A percentile compares a stretch with the other conserved stretches of the same genome.
phyloP scores from a whole-genome alignment of 2,113 vertebrate species.

The Ceratotherium simum region DNA sequence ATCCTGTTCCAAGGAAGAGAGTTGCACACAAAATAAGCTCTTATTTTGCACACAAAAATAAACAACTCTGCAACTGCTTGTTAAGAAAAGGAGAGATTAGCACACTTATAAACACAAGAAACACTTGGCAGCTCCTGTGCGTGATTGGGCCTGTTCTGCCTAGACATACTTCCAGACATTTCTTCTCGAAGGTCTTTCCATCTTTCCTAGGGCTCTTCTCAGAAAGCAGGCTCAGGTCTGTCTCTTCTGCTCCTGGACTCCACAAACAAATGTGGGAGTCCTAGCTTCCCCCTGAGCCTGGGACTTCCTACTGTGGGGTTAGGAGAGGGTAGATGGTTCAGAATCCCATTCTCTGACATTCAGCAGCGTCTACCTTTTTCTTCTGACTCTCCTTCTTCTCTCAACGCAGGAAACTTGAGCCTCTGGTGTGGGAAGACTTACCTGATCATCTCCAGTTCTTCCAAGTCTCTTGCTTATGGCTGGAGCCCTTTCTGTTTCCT shows the following conservation, averaged over 20 bases:
- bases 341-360: neutral
- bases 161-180: neutral
- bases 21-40: neutral
- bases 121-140: neutral
- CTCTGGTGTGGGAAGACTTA: neutral
- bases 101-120: neutral
- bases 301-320: neutral
- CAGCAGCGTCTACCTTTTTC: neutral
- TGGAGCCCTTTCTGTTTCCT: neutral
- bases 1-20: conserved; percentile 1
- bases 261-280: neutral
- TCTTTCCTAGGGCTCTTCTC: neutral
- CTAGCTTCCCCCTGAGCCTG: neutral
- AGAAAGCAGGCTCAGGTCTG: neutral
- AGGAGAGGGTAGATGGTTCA: neutral
- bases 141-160: neutral
- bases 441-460: neutral
- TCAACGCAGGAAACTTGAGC: neutral
- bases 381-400: neutral
- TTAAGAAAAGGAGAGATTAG: neutral
- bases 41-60: neutral
- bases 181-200: neutral
- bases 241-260: neutral
- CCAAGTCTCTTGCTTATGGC: neutral
- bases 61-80: neutral